Percentiles rank a stretch among this genome's conserved stretches.
Conservation (phyloP, 2,797 vertebrate species). For the Eremophila alpestris region DNA sequence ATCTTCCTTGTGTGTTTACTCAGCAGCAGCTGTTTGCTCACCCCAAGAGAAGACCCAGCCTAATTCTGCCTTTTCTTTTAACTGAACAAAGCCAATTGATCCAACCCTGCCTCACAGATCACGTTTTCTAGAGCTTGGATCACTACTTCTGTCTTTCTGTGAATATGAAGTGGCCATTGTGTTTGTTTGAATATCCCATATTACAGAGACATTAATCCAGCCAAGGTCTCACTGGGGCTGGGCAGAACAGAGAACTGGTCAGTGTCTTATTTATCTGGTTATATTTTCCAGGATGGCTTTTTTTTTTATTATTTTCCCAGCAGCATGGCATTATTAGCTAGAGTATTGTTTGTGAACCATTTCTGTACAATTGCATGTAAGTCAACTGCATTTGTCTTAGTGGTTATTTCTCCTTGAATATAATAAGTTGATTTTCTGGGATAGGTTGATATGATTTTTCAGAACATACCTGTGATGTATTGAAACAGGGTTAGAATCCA, state of each 20-base stretch:
- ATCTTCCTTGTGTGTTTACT: too few species aligned
- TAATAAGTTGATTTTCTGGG: neutral
- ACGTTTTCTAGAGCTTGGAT: neutral
- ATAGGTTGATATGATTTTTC: neutral
- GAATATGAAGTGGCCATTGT: too few species aligned
- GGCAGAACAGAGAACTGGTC: neutral
- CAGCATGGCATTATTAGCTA: neutral
- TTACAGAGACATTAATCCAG: neutral
- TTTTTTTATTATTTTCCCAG: neutral
- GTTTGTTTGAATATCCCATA: neutral
- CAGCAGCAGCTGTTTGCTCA: neutral
- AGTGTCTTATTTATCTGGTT: neutral
- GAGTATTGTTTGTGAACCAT: neutral
- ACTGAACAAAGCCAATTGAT: neutral
- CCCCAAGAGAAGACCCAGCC: neutral
- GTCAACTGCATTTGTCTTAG: neutral
- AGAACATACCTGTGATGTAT: neutral
- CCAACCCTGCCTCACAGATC: neutral
- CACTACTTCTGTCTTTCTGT: neutral
- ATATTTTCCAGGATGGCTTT: neutral
- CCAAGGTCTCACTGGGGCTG: neutral
- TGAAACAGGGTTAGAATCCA: neutral
- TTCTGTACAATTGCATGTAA: neutral
- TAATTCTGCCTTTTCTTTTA: neutral
- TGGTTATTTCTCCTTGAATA: neutral